Evolutionary conservation across 2,888 invertebrate species (phyloP), one percentile per base, ranked within the genome.

Genomic region (Aethes cnicana): DNA sequence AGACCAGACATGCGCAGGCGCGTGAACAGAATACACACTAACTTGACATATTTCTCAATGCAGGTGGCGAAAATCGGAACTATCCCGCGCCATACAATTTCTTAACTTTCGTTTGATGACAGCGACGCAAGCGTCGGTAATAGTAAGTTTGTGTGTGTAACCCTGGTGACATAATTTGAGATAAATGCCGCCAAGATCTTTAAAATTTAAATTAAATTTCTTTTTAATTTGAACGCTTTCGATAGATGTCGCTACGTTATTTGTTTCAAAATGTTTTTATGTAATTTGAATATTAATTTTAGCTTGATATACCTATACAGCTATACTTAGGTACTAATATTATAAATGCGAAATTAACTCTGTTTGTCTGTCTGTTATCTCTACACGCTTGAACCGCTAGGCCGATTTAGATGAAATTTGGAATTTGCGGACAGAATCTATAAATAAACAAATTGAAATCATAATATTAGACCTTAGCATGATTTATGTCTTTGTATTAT

Each of bases 161-260:
- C 14, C 7, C n/a, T n/a, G 23, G 36, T 50, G 23, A 50, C 43
- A 43, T 44, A 44, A 50, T 28, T 48, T 14, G 23, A 11, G 42
- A 39, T 39, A n/a, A 35, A 35, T 33, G 35, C 28, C n/a, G 16
- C 9, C 16, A 25, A 39, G 35, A 23, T 49, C 43, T 43, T 26
- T 12, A 17, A 49, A 36, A 8, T 21, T 8, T 0, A 6, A 41
- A 26, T 28, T 14, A 11, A 11, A 42, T 42, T 42, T 21, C 6
- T 14, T 41, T 30, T 39, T 23, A 20, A 28, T 48, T 33, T 14
- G 3, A 21, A 16, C 21, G 26, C 20, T 2, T 35, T 26, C 6
- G 37, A 18, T 37, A 37, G 39, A 28, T 18, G 2, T 12, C 25
- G 18, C 18, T 17, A 47, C 39, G 32, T 32, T 21, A 9, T 32